These are phyloP conservation scores for Centropus unirufus DNA, from an alignment of 2,113 vertebrate genomes.

Conservation along the genomic window DNA sequence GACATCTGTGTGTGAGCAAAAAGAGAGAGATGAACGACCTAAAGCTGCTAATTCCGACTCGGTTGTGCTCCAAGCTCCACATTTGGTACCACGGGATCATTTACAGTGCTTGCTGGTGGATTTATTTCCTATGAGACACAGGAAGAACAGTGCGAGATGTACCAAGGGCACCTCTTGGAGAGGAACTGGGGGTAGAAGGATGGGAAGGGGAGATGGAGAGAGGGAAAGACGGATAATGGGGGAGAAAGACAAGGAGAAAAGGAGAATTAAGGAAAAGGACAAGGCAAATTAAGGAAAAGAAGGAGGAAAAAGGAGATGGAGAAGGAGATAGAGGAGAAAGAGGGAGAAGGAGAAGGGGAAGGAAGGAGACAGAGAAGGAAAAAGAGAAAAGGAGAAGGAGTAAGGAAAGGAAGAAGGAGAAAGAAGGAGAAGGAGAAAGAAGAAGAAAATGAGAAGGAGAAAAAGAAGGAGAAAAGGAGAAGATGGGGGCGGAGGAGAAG, in stretches of 20 bases:
- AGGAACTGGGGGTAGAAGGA: neutral
- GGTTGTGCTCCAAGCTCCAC: neutral
- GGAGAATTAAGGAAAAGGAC: neutral
- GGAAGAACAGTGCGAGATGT: neutral
- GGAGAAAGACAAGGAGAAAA: too few relatives aligned
- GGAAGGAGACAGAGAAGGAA: too few relatives aligned
- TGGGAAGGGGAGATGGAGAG: neutral
- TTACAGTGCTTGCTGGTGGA: neutral
- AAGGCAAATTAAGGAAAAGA: too few relatives aligned
- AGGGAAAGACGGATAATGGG: neutral
- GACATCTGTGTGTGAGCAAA: neutral
- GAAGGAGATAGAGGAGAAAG: too few relatives aligned
- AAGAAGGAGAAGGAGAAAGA: too few relatives aligned
- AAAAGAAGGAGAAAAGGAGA: too few relatives aligned
- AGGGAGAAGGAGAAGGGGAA: too few relatives aligned
- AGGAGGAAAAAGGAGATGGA: too few relatives aligned
- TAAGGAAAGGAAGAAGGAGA: too few relatives aligned
- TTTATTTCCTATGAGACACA: neutral
- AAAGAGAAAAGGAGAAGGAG: too few relatives aligned
- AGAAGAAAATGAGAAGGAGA: too few relatives aligned
- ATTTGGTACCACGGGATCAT: neutral
- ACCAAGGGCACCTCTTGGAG: neutral
- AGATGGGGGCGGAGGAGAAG: too few relatives aligned
- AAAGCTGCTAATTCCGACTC: neutral
- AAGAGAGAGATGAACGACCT: neutral